phyloP scores from a whole-genome alignment of 2,888 invertebrate genomes.

The Orthosia incerta region DNA sequence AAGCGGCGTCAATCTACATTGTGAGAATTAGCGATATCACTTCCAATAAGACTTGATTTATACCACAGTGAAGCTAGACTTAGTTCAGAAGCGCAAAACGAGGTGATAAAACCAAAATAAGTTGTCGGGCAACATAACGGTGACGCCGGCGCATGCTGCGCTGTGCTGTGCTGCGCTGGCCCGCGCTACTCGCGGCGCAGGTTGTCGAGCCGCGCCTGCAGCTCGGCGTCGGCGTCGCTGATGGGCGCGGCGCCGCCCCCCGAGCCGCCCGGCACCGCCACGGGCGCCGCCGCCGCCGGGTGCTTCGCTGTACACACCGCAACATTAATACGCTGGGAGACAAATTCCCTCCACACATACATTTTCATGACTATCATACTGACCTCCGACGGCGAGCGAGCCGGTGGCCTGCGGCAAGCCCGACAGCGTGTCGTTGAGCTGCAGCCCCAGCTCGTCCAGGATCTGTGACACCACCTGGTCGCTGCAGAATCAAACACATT shows the following conservation, averaged over 20 bases:
- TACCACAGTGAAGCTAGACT: constrained; percentile 7
- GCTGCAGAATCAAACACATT: constrained; percentile 84
- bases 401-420: constrained; percentile 94
- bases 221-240: constrained; percentile 98
- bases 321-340: background rate
- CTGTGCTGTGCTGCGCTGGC: background rate
- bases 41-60: background rate
- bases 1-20: background rate
- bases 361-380: constrained; percentile 22
- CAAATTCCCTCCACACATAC: no score
- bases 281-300: constrained; percentile 91
- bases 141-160: background rate
- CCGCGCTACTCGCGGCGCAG: constrained; percentile 94
- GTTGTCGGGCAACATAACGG: background rate
- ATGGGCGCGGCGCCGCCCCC: constrained; percentile 84
- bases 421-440: constrained; percentile 97
- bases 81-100: background rate
- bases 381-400: constrained; percentile 89
- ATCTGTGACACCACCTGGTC: constrained; percentile 99
- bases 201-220: constrained; percentile 99
- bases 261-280: constrained; percentile 84
- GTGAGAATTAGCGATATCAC: constrained; percentile 15
- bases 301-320: constrained; percentile 87
- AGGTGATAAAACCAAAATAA: background rate
- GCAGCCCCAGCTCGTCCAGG: constrained; percentile 98